Evolutionary conservation across 2,113 vertebrate species (phyloP), one percentile per base, ranked within the genome.

Genomic region (Mesoclemmys tuberculata): DNA sequence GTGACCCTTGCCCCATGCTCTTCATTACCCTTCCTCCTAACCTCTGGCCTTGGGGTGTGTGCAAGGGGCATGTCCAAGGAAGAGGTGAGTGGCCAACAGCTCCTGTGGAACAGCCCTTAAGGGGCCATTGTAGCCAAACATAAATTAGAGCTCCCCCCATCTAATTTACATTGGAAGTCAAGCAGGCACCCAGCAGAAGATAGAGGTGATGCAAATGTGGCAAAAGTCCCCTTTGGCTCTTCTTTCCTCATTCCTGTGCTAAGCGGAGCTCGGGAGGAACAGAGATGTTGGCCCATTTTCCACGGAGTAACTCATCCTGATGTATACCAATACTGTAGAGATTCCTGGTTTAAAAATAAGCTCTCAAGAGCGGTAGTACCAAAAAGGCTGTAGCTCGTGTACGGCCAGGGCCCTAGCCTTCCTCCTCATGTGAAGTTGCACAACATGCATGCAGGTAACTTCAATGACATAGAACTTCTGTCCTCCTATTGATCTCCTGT

Each of bases 391-490:
- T 56, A 8, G 19, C 5, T 80, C 48, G n/a, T 52, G 18, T 31
- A 21, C n/a, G 64, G 18, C 26, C 14, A 27, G 9, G 55, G 19
- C 61, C 29, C 22, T 49, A 13, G 84, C 31, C 88, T 68, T 13
- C 38, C 12, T 27, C 14, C 9, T 0, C 0, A 1, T 54, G 7
- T 35, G 61, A 85, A 55, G 44, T 85, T 44, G 35, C 26, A 41
- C 29, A 54, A 10, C 1, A 0, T 71, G 55, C 74, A 22, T 77
- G 48, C 14, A 52, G 84, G 82, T 46, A 3, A 44, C 12, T 1
- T 16, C 49, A 64, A 75, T 61, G 44, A 46, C 31, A 31, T 19
- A 0, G 46, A 58, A 4, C 1, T 68, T 54, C 8, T 0, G 2
- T 84, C n/a, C 71, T 35, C 16, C 49, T 44, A 49, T 6, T 85